Evolutionary conservation across 2,797 vertebrate genomes (phyloP), one percentile per base, ranked within the genome.

Genomic region (Malurus splendens): DNA sequence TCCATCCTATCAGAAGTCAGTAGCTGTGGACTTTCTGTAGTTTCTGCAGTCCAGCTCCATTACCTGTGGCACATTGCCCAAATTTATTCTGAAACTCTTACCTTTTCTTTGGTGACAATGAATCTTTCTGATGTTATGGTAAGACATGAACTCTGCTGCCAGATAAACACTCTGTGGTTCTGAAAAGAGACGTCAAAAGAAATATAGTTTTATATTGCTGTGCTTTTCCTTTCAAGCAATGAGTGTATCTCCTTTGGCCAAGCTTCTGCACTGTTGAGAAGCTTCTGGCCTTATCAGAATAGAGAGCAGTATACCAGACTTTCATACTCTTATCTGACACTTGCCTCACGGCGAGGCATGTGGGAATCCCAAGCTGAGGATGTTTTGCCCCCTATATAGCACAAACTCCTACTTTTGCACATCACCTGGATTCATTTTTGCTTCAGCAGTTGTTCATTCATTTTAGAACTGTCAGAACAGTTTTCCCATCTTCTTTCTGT

Each of bases 1-100:
- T 60, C 28, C 25, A 10, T 54, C 25, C 22, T 54, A 0, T 18
- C 0, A 0, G 23, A 75, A 66, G 25, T 77, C 51, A 24, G 5
- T 38, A 71, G 6, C 23, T 65, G 27, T 51, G 56, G 30, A 24
- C 8, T 68, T 62, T 0, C 0, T 30, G 9, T 13, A 6, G 27
- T 60, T 90, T 57, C 17, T 72, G 7, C 33, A 56, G 76, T 55
- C 24, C 3, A 8, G 11, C 19, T 67, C 59, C 27, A 16, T 70
- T 32, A 27, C 36, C 33, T 74, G 15, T 65, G 41, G 8, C 48
- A 39, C 24, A 75, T 45, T 28, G 25, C 18, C 18, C 18, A 24
- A 39, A 18, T 72, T 50, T 72, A 24, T 65, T 76, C 33, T 81
- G 33, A 38, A 71, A 19, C 1, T 3, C 12, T 44, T 44, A 6